These are phyloP conservation scores for Catagonus wagneri DNA, from an alignment of 2,113 vertebrate species.

Conservation along the genomic window DNA sequence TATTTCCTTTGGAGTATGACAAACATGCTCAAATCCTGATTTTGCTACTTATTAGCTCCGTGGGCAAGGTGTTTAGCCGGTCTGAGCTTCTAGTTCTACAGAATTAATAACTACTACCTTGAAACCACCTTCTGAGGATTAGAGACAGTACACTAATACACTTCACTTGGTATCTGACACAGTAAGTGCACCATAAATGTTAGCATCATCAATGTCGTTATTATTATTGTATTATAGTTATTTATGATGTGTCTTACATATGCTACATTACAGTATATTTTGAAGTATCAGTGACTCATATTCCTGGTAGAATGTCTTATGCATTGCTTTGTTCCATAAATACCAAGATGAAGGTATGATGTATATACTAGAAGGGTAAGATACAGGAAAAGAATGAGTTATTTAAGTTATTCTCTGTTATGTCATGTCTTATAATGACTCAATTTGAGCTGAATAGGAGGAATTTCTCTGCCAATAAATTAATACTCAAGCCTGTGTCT, in stretches of 20 bases:
- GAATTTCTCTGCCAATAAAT: background rate
- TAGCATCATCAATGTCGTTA: background rate
- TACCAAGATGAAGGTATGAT: background rate
- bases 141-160: background rate
- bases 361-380: background rate
- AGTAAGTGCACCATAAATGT: background rate
- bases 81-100: constrained; percentile 45
- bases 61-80: constrained; percentile 45
- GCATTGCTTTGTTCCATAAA: constrained; percentile 6
- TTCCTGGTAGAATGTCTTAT: background rate
- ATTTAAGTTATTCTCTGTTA: background rate
- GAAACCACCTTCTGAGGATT: constrained; percentile 28
- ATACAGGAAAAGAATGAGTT: background rate
- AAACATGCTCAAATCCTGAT: constrained; percentile 58
- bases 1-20: constrained; percentile 21
- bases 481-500: background rate
- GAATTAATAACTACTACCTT: constrained; percentile 45
- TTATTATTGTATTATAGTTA: background rate
- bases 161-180: background rate
- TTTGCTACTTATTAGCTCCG: constrained; percentile 62
- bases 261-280: background rate
- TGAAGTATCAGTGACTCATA: constrained; percentile 5
- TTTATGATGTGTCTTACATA: background rate
- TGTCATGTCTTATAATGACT: background rate
- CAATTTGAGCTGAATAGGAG: background rate